Base-by-base conservation (phyloP, 2,113 vertebrate genomes). In the Ascaphus truei region DNA sequence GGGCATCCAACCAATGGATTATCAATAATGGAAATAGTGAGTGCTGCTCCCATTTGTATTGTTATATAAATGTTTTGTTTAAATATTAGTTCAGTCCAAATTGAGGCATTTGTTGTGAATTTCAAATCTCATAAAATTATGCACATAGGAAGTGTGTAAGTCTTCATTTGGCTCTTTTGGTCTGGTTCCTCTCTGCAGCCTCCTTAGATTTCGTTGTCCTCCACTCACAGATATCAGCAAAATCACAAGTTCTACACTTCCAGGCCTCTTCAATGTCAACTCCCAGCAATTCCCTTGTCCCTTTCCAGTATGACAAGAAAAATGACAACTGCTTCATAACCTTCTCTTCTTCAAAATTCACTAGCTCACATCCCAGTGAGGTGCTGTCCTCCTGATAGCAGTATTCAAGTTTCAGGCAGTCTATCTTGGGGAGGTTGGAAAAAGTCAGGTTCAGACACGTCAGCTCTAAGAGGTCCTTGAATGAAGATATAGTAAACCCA, bases 211-310 rank as follows among this genome's bases (percentile, higher is more conserved):
- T 62, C 2, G 60, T 52, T 22, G 41, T 74, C 39, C 67, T 79
- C 89, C 89, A 90, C 4, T 84, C 76, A 65, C 89, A 92, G 45
- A 81, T 73, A 37, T 81, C 75, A 30, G 64, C 52, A 50, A 80
- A 88, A 15, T 2, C 52, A 15, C 90, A 92, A 1, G 47, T 76
- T 51, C 16, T 72, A 52, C 89, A 92, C 53, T 90, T 91, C 89
- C 90, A 91, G 1, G 78, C 83, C 22, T 92, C 89, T 68, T 91
- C 89, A 9, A 90, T 80, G 15, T 91, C 88, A 60, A 92, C 86
- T 1, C 89, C 90, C 47, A 66, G 76, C 15, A 84, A 76, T 16
- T 86, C 85, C 62, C 87, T 81, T 55, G 75, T 78, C 7, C 89
- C 89, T 22, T 39, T 80, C 90, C 90, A 92, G 59, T 85, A 92